Evolutionary conservation across 1,140 invertebrate genomes (phyloP).

Genomic region (Periplaneta americana): DNA sequence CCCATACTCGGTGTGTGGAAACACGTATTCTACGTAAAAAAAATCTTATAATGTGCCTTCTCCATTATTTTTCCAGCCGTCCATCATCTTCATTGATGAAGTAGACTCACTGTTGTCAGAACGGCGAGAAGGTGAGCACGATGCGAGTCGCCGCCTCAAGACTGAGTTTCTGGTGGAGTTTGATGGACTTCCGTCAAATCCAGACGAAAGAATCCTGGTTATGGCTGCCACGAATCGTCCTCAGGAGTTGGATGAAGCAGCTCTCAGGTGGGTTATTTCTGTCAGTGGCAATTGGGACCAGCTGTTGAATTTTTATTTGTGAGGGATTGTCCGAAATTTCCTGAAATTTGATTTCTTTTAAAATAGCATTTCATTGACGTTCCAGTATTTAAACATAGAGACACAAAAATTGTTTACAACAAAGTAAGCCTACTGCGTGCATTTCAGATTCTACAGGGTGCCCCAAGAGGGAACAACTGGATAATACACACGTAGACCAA

Average conservation of each 20-base stretch:
- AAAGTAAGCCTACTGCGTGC: no score
- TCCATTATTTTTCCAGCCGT: slow-evolving; percentile 50
- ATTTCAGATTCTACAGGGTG: no score
- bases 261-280: slow-evolving; percentile 43
- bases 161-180: slow-evolving; percentile 98
- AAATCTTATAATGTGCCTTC: no score
- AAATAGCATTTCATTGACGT: no score
- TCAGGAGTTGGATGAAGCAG: slow-evolving; percentile 93
- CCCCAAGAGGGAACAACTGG: no score
- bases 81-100: slow-evolving; percentile 95
- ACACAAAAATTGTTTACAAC: no score
- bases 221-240: slow-evolving; percentile 97
- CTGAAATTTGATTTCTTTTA: no score
- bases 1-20: no score
- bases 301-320: neutral
- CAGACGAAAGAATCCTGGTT: slow-evolving; percentile 87
- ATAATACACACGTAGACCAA: no score
- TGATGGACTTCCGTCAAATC: slow-evolving; percentile 78
- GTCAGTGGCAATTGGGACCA: neutral
- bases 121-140: slow-evolving; percentile 87
- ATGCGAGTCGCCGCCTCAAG: slow-evolving; percentile 92
- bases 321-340: no score
- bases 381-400: no score
- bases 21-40: no score
- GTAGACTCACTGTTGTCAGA: slow-evolving; percentile 93